Percentiles rank a stretch among this genome's conserved stretches.
Conservation (phyloP, 2,888 invertebrate genomes). For the Himalopsyche japonica region DNA sequence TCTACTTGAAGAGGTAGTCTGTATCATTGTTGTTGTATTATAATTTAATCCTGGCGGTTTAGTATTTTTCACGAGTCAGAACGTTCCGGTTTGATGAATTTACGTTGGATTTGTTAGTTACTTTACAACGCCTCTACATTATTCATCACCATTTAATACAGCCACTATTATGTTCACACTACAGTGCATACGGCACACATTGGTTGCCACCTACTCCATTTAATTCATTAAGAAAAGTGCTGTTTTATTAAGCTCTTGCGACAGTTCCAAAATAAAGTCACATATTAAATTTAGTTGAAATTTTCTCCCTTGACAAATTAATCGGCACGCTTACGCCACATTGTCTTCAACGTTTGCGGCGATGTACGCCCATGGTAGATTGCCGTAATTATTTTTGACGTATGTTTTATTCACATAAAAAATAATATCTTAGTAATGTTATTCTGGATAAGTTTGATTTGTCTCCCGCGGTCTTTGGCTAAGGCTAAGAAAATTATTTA, state of each 20-base stretch:
- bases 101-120: background rate
- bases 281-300: background rate
- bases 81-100: background rate
- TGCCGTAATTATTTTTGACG: background rate
- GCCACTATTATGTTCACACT: background rate
- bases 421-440: no score
- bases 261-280: no score
- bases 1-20: background rate
- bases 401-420: background rate
- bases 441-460: no score
- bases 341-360: background rate
- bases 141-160: background rate
- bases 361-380: background rate
- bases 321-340: background rate
- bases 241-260: no score
- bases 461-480: no score
- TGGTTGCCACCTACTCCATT: background rate
- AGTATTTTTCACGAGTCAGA: background rate
- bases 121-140: background rate
- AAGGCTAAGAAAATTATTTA: no score
- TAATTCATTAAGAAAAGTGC: no score
- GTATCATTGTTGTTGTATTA: background rate
- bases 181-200: background rate
- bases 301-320: background rate
- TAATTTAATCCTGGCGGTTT: background rate